Base-by-base conservation (phyloP, 2,113 vertebrate species). In the Lycocorax pyrrhopterus region DNA sequence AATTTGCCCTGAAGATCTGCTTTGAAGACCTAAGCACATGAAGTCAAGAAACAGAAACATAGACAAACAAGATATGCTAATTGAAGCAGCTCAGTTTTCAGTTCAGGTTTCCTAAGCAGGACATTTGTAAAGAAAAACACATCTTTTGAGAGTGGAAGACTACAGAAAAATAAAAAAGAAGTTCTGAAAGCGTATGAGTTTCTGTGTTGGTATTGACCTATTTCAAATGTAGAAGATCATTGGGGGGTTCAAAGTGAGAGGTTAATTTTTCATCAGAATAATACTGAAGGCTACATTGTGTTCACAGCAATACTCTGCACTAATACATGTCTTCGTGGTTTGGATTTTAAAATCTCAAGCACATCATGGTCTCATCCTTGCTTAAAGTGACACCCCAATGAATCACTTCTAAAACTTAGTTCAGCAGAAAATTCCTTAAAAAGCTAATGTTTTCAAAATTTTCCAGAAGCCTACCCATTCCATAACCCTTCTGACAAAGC, bases 1-100 rank as follows among this genome's bases (percentile, higher is more conserved):
- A 96, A 96, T 96, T 96, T 96, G 95, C 83, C 92, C 92, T 91
- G 86, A 94, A 96, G 91, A 93, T 91, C 86, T 94, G 60, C 89
- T 94, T 91, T 96, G 91, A 90, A 96, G 69, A 95, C 87, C 76
- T 92, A 89, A 95, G 86, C 74, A 76, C 77, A 78, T 51, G 63
- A 69, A 93, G 71, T 91, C 69, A 82, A 94, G 84, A 76, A 93
- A 64, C 15, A 78, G 87, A 96, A 79, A 83, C 53, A 29, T 0
- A 78, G 78, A 84, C 30, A 59, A 79, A 69, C 62, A 85, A 63
- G 64, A 81, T 33, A 67, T n/a, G 41, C 35, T 90, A 92, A 95
- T 84, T 76, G 85, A 87, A 75, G 62, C 56, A 81, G 55, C 37
- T 91, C 73, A 69, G 47, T 74, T 93, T 93, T 90, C 87, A 91